A percentile compares a stretch with the other conserved stretches of the same genome.
phyloP scores from a whole-genome alignment of 2,113 vertebrate species.

The Otocyon megalotis region DNA sequence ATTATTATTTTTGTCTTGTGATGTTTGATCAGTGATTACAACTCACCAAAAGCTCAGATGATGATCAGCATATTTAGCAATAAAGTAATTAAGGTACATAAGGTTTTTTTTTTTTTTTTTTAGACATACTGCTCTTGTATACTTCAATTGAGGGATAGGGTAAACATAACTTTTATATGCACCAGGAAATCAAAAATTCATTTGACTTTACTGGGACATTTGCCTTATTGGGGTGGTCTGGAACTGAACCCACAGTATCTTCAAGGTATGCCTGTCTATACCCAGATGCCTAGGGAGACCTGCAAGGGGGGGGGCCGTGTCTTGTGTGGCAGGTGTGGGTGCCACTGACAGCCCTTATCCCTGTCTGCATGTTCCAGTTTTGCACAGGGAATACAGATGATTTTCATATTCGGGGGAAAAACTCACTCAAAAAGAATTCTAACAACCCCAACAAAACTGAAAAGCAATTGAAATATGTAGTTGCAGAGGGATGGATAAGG shows the following conservation, averaged over 20 bases:
- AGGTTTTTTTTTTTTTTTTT: not conserved
- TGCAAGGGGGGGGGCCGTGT: rapidly evolving
- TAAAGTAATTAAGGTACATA: not conserved
- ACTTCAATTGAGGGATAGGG: not conserved
- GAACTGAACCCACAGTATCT: not conserved
- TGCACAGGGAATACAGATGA: not conserved
- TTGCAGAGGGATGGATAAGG: not conserved
- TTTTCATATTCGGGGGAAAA: not conserved
- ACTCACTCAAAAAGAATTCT: not conserved
- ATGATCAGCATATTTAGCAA: not conserved
- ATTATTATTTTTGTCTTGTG: not conserved
- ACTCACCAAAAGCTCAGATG: not conserved
- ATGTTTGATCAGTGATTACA: not conserved
- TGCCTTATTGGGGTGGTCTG: not conserved
- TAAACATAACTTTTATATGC: not conserved
- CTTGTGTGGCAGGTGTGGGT: not conserved
- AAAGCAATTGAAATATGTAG: not conserved
- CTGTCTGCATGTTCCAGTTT: not conserved
- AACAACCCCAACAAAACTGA: not conserved
- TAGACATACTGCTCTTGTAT: not conserved
- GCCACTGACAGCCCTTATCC: not conserved
- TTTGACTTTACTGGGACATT: not conserved
- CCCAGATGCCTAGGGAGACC: not conserved
- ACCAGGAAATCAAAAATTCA: not conserved
- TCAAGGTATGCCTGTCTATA: not conserved